Base-by-base conservation (phyloP, 2,797 vertebrate species). In the Lophius americanus region DNA sequence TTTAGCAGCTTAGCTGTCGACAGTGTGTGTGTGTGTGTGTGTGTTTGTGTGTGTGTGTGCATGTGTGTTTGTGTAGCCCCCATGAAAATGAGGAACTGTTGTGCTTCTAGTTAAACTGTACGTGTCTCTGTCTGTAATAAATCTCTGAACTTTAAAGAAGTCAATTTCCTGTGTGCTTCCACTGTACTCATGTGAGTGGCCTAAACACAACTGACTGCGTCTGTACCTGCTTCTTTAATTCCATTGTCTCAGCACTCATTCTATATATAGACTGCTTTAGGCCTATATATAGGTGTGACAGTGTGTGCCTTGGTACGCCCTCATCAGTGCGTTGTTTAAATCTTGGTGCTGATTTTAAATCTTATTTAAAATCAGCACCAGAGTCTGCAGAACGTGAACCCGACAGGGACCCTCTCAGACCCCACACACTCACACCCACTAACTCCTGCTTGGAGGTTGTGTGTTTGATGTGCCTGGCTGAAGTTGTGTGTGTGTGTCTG, bases 61-160 rank as follows among this genome's bases (percentile, higher is more conserved):
- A n/a, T 23, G 23, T 23, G 1, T 23, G 23, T 23, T 1, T 67
- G 14, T 82, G 52, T 68, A 63, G 77, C 54, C 23, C 54, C 33
- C 70, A 63, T 76, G 50, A 68, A 11, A 73, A 42, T 7, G 68
- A 59, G 64, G 41, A 77, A 52, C 51, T 82, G 38, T 74, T 86
- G 76, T 87, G 52, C 66, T 79, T 71, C 82, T 82, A 90, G 86
- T 86, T 66, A 58, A 52, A 84, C 73, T 90, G 77, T 87, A 86
- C 82, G 88, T 90, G 72, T 91, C 82, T 90, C 80, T 91, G 87
- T 90, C 91, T 87, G 89, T 83, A 81, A 81, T 90, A 90, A 92
- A 93, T 91, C 90, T 91, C 92, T 91, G 90, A 88, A 83, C 88
- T 89, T 81, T 91, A 91, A 91, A 91, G 90, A 86, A 85, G 87